Conservation (phyloP, 2,888 invertebrate genomes). For the Epirrita christyi region DNA sequence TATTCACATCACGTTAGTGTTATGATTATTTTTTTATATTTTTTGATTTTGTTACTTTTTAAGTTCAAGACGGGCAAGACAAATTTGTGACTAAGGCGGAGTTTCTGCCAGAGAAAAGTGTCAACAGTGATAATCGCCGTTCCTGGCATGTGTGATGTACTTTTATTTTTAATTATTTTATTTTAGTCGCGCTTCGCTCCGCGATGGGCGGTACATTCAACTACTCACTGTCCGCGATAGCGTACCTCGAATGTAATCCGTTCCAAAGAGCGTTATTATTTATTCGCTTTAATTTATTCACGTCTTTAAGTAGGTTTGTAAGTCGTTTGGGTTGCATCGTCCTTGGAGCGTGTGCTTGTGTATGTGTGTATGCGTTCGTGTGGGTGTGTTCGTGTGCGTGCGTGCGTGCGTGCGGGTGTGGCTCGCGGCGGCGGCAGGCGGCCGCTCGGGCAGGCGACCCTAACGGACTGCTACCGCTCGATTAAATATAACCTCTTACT, state of each 20-base stretch:
- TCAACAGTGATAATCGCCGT: conserved; percentile 26
- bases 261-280: conserved; percentile 79
- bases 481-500: conserved; percentile 45
- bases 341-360: conserved; percentile 45
- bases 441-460: conserved; percentile 65
- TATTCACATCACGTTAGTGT: conserved; percentile 36
- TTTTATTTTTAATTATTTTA: conserved; percentile 22
- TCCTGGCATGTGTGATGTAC: conserved; percentile 19
- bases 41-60: conserved; percentile 20
- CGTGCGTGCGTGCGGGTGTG: conserved; percentile 36
- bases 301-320: conserved; percentile 44
- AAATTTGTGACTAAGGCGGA: conserved; percentile 9
- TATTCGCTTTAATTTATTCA: conserved; percentile 74
- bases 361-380: conserved; percentile 32
- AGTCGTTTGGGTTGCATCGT: conserved; percentile 46
- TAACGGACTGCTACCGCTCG: conserved; percentile 48
- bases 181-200: conserved; percentile 21
- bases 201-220: conserved; percentile 46
- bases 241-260: conserved; percentile 70
- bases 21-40: conserved; percentile 22
- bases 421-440: conserved; percentile 40
- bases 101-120: conserved; percentile 3
- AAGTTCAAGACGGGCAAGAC: conserved; percentile 12
- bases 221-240: conserved; percentile 32
- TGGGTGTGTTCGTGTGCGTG: conserved; percentile 32